These are phyloP conservation scores for Clepsis dumicolana DNA, from an alignment of 2,888 invertebrate genomes.

Conservation along the genomic window DNA sequence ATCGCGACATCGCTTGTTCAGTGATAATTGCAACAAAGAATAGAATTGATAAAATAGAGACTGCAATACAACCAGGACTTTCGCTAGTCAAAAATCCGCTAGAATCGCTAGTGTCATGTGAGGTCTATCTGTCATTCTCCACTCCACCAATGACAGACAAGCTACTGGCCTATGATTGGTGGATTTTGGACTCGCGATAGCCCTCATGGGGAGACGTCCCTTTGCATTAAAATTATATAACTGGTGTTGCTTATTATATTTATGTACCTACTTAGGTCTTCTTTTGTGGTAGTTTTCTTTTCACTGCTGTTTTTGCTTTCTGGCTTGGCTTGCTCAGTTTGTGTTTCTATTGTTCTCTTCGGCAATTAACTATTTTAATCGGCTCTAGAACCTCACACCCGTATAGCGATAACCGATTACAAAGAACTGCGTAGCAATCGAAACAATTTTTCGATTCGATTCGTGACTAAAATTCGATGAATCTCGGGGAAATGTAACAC, in stretches of 20 bases:
- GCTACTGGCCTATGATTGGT: too few relatives aligned
- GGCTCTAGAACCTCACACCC: not conserved
- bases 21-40: not conserved
- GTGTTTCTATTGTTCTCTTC: not conserved
- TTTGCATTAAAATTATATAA: not conserved
- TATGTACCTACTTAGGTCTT: too few relatives aligned
- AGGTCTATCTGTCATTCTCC: too few relatives aligned
- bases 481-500: not conserved
- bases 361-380: not conserved
- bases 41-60: not conserved
- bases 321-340: too few relatives aligned
- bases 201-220: not conserved
- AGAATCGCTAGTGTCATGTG: too few relatives aligned
- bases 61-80: not conserved
- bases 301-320: not conserved
- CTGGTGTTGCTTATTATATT: too few relatives aligned
- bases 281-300: too few relatives aligned
- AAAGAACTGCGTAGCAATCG: constrained; percentile 1
- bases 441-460: not conserved
- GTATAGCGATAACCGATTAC: not conserved
- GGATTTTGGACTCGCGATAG: too few relatives aligned
- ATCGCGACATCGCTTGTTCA: constrained; percentile 8
- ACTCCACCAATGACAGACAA: too few relatives aligned
- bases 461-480: constrained; percentile 6
- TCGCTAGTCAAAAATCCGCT: too few relatives aligned